Base-by-base conservation (phyloP, 2,888 invertebrate species). In the Cerastoderma edule region DNA sequence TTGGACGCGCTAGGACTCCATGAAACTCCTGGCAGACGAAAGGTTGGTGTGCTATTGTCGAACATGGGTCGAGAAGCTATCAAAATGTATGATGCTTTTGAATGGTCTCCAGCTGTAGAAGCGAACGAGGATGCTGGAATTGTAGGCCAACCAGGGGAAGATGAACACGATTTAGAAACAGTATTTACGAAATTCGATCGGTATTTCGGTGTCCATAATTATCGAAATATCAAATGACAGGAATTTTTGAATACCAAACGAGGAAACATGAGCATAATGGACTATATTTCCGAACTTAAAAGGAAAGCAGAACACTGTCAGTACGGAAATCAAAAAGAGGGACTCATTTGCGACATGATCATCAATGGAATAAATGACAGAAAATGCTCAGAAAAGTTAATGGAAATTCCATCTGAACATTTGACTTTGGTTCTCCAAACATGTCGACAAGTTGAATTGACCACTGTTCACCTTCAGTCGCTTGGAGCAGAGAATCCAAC, bases 121-220 rank as follows among this genome's bases (percentile, higher is more conserved):
- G 77, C 33, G 4, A 57, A 80, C 35, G 46, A 66, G 13, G 72
- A 60, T 5, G 19, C 44, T 13, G 67, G 56, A 5, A 65, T 75
- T 19, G 54, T 54, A 6, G 72, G 16, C 10, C 5, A 24, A 13
- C 44, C 57, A 2, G 67, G 64, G 22, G 77, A 78, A 46, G 64
- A 80, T 28, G 54, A 50, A 50, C 48, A 80, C 39, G 67, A 80
- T 53, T 5, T 78, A 24, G 66, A 76, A 2, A 67, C 70, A 1
- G 80, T 76, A 3, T 75, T 76, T 35, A n/a, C 32, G n/a, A 75
- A 75, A 57, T 79, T 67, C 50, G 79, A 80, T 48, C n/a, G 68
- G 27, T 73, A 80, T 65, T 80, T 80, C 39, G 73, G 79, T n/a
- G 79, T 79, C 1, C 79, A 79, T 67, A 57, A 73, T 32, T 73